These are phyloP conservation scores for Porites rus DNA, from an alignment of 92 coral and sea anemone genomes.

Conservation along the genomic window DNA sequence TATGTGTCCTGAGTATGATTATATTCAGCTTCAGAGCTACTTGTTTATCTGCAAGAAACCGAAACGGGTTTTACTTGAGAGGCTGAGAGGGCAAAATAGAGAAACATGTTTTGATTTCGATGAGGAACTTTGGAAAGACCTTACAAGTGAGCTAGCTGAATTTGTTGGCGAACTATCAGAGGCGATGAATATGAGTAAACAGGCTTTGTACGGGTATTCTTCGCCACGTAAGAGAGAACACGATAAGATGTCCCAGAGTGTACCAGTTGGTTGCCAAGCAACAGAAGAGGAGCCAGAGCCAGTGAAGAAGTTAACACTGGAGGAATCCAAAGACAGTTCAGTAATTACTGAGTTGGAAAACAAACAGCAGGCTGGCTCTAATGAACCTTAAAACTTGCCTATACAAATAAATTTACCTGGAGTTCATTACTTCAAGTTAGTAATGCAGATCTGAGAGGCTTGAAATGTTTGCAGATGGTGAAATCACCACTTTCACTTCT, in stretches of 20 bases:
- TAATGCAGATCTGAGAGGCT: no score
- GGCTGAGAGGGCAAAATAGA: constrained; percentile 74
- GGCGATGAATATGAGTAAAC: constrained; percentile 64
- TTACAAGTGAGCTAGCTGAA: constrained; percentile 78
- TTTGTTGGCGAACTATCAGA: constrained; percentile 77
- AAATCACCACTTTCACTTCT: no score
- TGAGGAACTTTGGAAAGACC: constrained; percentile 79
- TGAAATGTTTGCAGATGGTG: no score
- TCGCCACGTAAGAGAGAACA: constrained; percentile 28
- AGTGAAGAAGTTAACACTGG: constrained; percentile 21
- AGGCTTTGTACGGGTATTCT: constrained; percentile 62
- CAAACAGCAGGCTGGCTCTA: not conserved
- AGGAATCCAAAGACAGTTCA: not conserved
- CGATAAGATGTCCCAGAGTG: not conserved
- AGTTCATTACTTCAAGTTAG: no score
- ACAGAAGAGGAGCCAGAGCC: constrained; percentile 19
- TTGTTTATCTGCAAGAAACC: constrained; percentile 79
- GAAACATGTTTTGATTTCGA: constrained; percentile 87
- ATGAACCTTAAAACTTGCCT: not conserved
- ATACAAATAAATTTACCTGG: not conserved
- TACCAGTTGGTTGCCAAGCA: constrained; percentile 13
- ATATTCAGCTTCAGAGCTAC: constrained; percentile 91
- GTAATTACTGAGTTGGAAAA: not conserved
- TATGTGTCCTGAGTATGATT: constrained; percentile 92
- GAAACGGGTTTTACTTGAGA: constrained; percentile 84